These are phyloP conservation scores for Cerastoderma edule DNA, from an alignment of 2,888 invertebrate species.

Conservation along the genomic window DNA sequence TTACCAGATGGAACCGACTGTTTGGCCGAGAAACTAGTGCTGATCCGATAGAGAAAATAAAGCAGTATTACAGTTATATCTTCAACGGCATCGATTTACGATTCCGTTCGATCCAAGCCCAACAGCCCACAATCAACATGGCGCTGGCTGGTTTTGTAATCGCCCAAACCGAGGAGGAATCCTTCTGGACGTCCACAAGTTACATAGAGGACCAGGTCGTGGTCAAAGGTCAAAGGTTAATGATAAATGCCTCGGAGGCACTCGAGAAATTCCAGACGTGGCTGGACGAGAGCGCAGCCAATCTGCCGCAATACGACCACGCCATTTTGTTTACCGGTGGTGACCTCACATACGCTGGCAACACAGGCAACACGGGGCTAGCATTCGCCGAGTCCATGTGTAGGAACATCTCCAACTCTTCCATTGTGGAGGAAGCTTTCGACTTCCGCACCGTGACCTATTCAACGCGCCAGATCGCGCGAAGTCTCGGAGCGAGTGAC, in stretches of 20 bases:
- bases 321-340: slow-evolving; percentile 58
- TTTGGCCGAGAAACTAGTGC: not conserved
- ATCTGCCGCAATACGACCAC: slow-evolving; percentile 50
- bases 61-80: slow-evolving; percentile 47
- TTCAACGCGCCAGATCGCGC: slow-evolving; percentile 48
- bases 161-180: slow-evolving; percentile 48
- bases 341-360: slow-evolving; percentile 54
- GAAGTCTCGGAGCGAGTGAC: slow-evolving; percentile 55
- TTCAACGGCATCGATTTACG: slow-evolving; percentile 47
- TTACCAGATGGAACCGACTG: slow-evolving; percentile 36
- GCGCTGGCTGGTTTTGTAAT: slow-evolving; percentile 47
- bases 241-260: slow-evolving; percentile 60
- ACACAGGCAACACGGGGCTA: slow-evolving; percentile 52
- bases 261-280: slow-evolving; percentile 58
- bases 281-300: slow-evolving; percentile 38
- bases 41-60: slow-evolving; percentile 23
- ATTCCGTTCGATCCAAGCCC: slow-evolving; percentile 35
- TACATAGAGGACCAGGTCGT: slow-evolving; percentile 32
- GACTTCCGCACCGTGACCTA: slow-evolving; percentile 51
- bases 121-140: slow-evolving; percentile 41
- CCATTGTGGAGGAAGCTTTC: slow-evolving; percentile 56
- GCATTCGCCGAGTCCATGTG: slow-evolving; percentile 59
- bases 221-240: slow-evolving; percentile 32
- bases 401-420: slow-evolving; percentile 57
- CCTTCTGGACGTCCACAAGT: slow-evolving; percentile 53